Base-by-base conservation (phyloP, 2,888 invertebrate genomes). In the Silvanus unidentatus region DNA sequence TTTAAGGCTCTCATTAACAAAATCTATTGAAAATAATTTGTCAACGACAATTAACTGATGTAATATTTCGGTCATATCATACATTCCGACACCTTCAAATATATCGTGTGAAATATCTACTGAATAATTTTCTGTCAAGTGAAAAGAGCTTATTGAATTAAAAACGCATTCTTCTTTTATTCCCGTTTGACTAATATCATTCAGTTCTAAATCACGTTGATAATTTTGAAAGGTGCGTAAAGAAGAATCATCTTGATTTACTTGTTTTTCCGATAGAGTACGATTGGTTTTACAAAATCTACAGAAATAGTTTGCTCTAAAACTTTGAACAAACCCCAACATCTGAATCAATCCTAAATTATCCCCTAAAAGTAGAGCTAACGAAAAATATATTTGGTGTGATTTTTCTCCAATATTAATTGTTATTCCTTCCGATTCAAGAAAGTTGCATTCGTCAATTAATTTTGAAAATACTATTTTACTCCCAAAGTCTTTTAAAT, bases 331-430 rank as follows among this genome's bases (percentile, higher is more conserved):
- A 40, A 54, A 52, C 11, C 48, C 57, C 10, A 54, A 38, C 14
- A 57, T 47, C 2, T 45, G 30, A 29, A 50, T 51, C 11, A 55
- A 9, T 16, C 55, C 55, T n/a, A 53, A 41, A 42, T 53, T 53
- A 35, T 55, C 54, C 1, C 50, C 52, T 14, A 52, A 28, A 29
- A 54, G 10, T 16, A 41, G 39, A 32, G 16, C 41, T 8, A 49
- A 30, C 10, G 15, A 22, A 45, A 50, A 52, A 45, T 45, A 41
- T 11, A 44, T 39, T 27, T 44, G 15, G 38, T 38, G 28, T 32
- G 42, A 4, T 41, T 45, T 16, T 41, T 44, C 32, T 8, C 30
- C 28, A 43, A 44, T 41, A 10, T 39, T 44, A n/a, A 55, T 34
- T 13, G 10, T 38, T 28, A 55, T 40, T 6, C 52, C 56, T 11